Evolutionary conservation across 2,797 vertebrate genomes (phyloP).

Genomic region (Aulostomus chinensis): DNA sequence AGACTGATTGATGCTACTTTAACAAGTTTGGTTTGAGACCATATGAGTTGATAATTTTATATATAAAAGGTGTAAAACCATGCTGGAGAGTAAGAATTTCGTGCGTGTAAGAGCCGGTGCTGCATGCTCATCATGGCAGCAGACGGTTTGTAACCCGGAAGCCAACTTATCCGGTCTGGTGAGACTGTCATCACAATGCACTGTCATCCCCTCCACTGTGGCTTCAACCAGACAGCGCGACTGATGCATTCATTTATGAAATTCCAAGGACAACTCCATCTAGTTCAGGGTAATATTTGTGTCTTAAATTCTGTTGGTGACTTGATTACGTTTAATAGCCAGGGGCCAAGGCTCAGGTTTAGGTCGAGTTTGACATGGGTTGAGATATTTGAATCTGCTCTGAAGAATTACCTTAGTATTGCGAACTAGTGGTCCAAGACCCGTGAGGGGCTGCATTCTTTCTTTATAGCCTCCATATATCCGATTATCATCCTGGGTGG

Average conservation of each 20-base stretch:
- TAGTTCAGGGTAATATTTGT: slow-evolving; percentile 45
- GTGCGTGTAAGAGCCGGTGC: neutral
- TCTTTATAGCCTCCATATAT: slow-evolving; percentile 6
- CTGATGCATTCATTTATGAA: slow-evolving; percentile 56
- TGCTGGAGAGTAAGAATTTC: neutral
- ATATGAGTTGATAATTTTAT: no score
- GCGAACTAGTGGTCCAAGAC: slow-evolving; percentile 2
- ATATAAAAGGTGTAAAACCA: no score
- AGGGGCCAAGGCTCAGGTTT: slow-evolving; percentile 10
- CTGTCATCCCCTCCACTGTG: slow-evolving; percentile 6
- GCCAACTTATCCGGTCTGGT: slow-evolving; percentile 34
- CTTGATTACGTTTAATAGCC: slow-evolving; percentile 45
- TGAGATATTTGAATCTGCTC: slow-evolving; percentile 15
- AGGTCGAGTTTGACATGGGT: neutral
- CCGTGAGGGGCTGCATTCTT: slow-evolving; percentile 6
- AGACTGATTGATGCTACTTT: no score
- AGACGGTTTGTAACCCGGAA: slow-evolving; percentile 49
- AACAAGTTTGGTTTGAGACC: no score
- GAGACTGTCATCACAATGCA: slow-evolving; percentile 31
- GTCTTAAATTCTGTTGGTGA: slow-evolving; percentile 54
- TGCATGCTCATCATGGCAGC: slow-evolving; percentile 6
- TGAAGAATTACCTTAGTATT: slow-evolving; percentile 11
- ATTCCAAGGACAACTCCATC: slow-evolving; percentile 65
- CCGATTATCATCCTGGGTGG: slow-evolving; percentile 1
- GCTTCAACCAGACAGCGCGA: slow-evolving; percentile 12